A percentile compares a stretch with the other conserved stretches of the same genome.
Evolutionary conservation across 2,888 invertebrate species (phyloP).

Genomic region (Pristionchus fissidentatus): DNA sequence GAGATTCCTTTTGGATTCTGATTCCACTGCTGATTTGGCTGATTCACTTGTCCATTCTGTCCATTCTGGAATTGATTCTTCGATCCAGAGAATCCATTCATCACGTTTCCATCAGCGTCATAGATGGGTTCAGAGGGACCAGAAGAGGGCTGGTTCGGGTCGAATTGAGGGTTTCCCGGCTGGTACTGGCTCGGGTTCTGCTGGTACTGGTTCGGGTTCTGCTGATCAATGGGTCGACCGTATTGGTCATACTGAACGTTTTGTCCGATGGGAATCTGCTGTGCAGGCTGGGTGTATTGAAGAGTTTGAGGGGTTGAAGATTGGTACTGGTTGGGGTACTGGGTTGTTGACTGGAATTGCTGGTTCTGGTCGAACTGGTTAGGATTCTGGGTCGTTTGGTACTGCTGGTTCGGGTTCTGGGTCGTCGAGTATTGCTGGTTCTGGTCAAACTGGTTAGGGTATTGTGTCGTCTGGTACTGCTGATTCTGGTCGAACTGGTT

Average conservation of each 20-base stretch:
- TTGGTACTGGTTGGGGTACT: constrained; percentile 16
- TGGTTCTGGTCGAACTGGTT: neutral
- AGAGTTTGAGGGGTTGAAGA: neutral
- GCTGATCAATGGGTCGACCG: neutral
- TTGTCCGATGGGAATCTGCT: constrained; percentile 34
- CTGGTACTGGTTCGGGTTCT: neutral
- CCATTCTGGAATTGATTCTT: constrained; percentile 8
- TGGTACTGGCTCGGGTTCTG: neutral
- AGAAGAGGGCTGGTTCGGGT: neutral
- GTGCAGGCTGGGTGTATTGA: constrained; percentile 25
- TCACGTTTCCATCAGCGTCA: constrained; percentile 28
- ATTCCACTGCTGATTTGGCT: neutral
- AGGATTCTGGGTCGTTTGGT: neutral
- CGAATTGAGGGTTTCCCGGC: neutral
- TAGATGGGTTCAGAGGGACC: constrained; percentile 16
- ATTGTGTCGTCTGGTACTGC: neutral
- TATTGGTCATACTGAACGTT: constrained; percentile 44
- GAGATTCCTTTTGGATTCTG: constrained; percentile 20
- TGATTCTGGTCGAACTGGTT: neutral
- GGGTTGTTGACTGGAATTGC: neutral
- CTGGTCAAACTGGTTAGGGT: neutral
- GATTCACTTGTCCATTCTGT: constrained; percentile 30
- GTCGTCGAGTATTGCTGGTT: neutral
- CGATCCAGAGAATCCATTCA: neutral
- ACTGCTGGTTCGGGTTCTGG: constrained; percentile 16